Base-by-base conservation (phyloP, 1,140 invertebrate genomes). In the Dreissena rostriformis region DNA sequence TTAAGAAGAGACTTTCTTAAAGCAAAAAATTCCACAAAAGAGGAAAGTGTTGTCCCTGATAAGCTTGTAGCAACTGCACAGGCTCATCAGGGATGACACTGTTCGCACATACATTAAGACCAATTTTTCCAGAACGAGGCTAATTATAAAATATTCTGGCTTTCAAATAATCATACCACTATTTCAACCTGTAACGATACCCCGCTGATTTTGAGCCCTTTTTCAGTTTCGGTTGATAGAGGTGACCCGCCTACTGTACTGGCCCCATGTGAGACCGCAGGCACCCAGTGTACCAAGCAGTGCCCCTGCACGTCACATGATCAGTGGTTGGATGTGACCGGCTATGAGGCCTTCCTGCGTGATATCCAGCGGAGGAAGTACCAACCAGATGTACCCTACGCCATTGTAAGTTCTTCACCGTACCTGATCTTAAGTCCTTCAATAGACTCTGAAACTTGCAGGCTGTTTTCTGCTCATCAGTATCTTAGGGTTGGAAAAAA, bases 321-420 rank as follows among this genome's bases (percentile, higher is more conserved):
- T 29, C 49, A 68, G 14, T 39, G 51, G 17, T 0, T 52, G 19
- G 77, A 79, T 66, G 55, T 66, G 17, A 79, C 65, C 14, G 77
- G 77, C 26, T 79, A 79, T 49, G n/a, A 19, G 7, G 28, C 66
- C 22, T 79, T 71, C 53, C 65, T 79, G 17, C 11, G 28, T 19
- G 77, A 70, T 1, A 52, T 70, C 14, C 26, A 19, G 17, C 10
- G 26, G 1, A 68, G 77, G 24, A 79, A 71, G 49, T 19, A 17
- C 12, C n/a, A 5, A n/a, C 68, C 68, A 7, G 39, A 76, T 61
- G 74, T 22, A 19, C 76, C 51, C 22, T 61, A 51, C n/a, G 51
- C 39, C 39, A 39, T 39, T 8, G 39, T 39, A 39, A 39, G 39
- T 39, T 39, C 39, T 39, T 5, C 39, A 39, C 39, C 39, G 8